Evolutionary conservation across 2,113 vertebrate genomes (phyloP), one percentile per base, ranked within the genome.

Genomic region (Dendropsophus ebraccatus): DNA sequence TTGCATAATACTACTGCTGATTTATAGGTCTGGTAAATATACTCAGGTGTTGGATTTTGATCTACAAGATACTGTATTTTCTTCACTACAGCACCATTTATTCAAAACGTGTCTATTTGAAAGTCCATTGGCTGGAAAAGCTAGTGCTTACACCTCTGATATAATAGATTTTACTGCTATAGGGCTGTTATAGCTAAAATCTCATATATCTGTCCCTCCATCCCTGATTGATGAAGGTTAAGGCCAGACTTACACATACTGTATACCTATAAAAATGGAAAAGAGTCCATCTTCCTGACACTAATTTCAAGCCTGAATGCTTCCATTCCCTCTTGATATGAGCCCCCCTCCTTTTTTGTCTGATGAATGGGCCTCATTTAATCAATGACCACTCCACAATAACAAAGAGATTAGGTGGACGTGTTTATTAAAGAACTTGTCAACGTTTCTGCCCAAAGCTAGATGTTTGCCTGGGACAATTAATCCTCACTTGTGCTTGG

Each of bases 291-390:
- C 84, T 86, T 86, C 62, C 77, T 81, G 84, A 86, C 84, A 86
- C 84, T 86, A 86, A 86, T 86, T 86, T 86, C 84, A 86, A 86
- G 84, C 84, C 65, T 86, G 84, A 79, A 81, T 49, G 84, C 76
- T 28, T 73, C 67, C 81, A 54, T 81, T 23, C 76, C 77, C 77
- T 73, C 80, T 81, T 65, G 67, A 86, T 80, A 86, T 81, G 49
- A 62, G n/a, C 54, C 50, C 77, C 76, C 65, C 52, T 75, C 35
- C n/a, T n/a, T 50, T 73, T 81, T 14, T 50, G 37, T 19, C 62
- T 74, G 77, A 86, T 81, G 67, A 86, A 80, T 73, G 84, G 77
- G 32, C 25, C 35, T 73, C 77, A 72, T 86, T 86, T 81, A 86
- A 86, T 81, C 84, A 86, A 86, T 86, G 84, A 81, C 76, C 67